phyloP scores from a whole-genome alignment of 2,113 vertebrate genomes.

The Epinephelus cyanopodus region DNA sequence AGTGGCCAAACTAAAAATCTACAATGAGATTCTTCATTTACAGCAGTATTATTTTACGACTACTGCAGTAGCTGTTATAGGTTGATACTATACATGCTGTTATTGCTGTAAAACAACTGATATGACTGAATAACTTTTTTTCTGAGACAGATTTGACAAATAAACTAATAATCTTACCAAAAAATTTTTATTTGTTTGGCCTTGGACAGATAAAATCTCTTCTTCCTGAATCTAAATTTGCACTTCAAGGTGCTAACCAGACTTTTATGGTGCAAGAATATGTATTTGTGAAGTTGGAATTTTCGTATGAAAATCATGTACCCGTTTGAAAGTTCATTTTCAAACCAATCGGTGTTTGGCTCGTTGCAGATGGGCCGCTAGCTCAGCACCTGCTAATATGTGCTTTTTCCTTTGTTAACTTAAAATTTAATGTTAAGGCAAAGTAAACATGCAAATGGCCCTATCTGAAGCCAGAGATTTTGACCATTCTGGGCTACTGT shows the following conservation, averaged over 20 bases:
- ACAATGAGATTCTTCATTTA: background rate
- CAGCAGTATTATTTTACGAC: background rate
- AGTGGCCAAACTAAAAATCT: slow-evolving; percentile 27
- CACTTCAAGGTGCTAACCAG: background rate
- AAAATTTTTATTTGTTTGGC: background rate
- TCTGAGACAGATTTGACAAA: background rate
- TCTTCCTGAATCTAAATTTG: background rate
- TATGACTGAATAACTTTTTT: background rate
- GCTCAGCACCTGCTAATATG: too few relatives aligned
- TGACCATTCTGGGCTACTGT: too few relatives aligned
- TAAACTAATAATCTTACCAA: background rate
- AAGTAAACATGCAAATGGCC: too few relatives aligned
- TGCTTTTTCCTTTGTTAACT: too few relatives aligned
- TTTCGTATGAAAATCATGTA: background rate
- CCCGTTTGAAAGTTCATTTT: background rate
- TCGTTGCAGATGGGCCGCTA: too few relatives aligned
- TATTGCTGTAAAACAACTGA: background rate
- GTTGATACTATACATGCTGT: background rate
- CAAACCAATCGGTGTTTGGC: background rate
- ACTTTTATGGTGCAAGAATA: background rate
- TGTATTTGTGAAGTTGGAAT: background rate
- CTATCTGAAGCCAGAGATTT: too few relatives aligned
- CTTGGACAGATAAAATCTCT: background rate
- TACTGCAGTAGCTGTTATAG: background rate
- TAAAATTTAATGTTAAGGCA: too few relatives aligned